Conservation (phyloP, 1,140 invertebrate genomes). For the Euura lappo region DNA sequence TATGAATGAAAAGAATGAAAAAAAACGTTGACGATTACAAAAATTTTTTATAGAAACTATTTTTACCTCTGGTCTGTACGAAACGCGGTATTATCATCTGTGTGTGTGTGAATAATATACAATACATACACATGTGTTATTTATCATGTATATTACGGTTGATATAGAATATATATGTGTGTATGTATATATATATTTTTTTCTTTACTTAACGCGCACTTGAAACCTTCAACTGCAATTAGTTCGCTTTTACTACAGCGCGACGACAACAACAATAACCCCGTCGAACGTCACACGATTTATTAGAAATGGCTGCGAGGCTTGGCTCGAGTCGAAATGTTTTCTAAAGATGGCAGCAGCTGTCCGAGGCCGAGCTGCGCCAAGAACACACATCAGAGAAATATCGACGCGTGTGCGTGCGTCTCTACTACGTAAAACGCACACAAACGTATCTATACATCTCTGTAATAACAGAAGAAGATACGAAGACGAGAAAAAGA, state of each 20-base stretch:
- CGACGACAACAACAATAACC: slow-evolving; percentile 6
- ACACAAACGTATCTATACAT: background rate
- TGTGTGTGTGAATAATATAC: background rate
- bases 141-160: background rate
- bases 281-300: slow-evolving; percentile 4
- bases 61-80: slow-evolving; percentile 2
- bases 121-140: background rate
- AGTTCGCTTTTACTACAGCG: slow-evolving; percentile 6
- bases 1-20: too few relatives aligned
- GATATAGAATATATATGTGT: background rate
- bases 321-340: background rate
- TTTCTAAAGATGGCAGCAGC: slow-evolving; percentile 4
- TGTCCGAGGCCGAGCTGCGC: background rate
- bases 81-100: slow-evolving; percentile 3
- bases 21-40: too few relatives aligned
- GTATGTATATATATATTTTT: background rate
- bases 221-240: slow-evolving; percentile 2
- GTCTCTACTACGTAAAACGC: background rate
- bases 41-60: background rate
- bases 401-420: background rate
- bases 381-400: background rate
- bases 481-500: too few relatives aligned
- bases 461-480: background rate
- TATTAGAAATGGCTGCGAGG: slow-evolving; percentile 1
- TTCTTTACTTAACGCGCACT: background rate